phyloP scores from a whole-genome alignment of 2,888 invertebrate species.

The Eubasilissa splendida region DNA sequence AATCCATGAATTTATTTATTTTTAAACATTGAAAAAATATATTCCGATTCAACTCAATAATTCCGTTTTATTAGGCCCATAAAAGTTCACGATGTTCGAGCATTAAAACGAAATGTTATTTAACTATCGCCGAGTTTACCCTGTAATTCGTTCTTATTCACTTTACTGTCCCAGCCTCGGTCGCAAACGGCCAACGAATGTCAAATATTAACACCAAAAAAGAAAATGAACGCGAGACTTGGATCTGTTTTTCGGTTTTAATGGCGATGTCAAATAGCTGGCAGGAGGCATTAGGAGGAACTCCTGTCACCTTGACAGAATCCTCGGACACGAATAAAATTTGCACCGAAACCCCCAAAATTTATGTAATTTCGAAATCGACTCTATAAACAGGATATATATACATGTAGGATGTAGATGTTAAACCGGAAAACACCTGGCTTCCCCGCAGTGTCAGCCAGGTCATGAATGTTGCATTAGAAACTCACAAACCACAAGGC shows the following conservation, averaged over 20 bases:
- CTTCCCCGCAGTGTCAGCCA: not conserved
- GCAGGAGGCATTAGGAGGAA: not conserved
- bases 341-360: not conserved
- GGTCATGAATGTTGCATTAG: constrained; percentile 1
- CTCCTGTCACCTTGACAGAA: not conserved
- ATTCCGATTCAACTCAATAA: not conserved
- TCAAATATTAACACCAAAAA: not conserved
- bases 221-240: not conserved
- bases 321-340: constrained; percentile 10
- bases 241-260: not conserved
- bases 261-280: not conserved
- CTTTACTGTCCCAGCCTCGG: constrained; percentile 3
- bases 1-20: no score
- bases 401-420: no score
- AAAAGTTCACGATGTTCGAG: constrained; percentile 1
- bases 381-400: not conserved
- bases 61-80: not conserved
- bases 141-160: not conserved
- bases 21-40: no score
- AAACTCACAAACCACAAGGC: not conserved
- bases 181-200: not conserved
- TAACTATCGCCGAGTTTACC: not conserved
- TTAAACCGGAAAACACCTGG: not conserved
- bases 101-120: not conserved
- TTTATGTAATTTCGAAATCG: not conserved